Evolutionary conservation across 2,888 invertebrate species (phyloP), one percentile per base, ranked within the genome.

Genomic region (Orthosia incerta): DNA sequence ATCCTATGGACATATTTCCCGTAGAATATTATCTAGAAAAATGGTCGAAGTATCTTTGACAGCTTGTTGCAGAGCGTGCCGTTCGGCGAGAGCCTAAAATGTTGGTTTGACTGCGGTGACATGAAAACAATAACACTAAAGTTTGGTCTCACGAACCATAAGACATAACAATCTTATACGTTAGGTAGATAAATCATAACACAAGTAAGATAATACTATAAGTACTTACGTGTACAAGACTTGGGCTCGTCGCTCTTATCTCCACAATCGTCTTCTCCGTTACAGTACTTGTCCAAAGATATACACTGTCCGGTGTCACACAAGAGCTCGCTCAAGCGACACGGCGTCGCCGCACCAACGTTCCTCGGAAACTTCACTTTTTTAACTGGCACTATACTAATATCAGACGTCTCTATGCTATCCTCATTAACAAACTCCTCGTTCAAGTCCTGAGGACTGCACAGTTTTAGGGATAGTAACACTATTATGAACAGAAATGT

Each of bases 241-340:
- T 97, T 96, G 4, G 97, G 97, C 92, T 98, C 98, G 91, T 98
- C 98, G 86, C 97, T 98, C 88, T 97, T 97, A 92, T 98, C 98
- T 46, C 97, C 97, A 88, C 98, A 98, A 91, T 98, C 98, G 88
- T 97, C 97, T 76, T 97, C 96, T 26, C 98, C 97, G 89, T 98
- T 98, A 94, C 98, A 98, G 92, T 97, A 98, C 93, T 97, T 97
- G 94, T 98, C 98, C 90, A 97, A 94, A 57, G 97, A 97, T 88
- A 98, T 97, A 94, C 98, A 98, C 93, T 97, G 97, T 59, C 97
- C 97, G 48, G 97, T 97, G 89, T 97, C 97, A 92, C 97, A 97
- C 71, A 97, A 93, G 80, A 97, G 95, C 92, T 97, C 97, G 86
- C 97, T 97, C 84, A 97, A 91, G 80, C 97, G 96, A 92, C 97